A percentile compares a stretch with the other conserved stretches of the same genome.
Evolutionary conservation across 1,140 invertebrate genomes (phyloP).

Genomic region (Microplitis mediator): DNA sequence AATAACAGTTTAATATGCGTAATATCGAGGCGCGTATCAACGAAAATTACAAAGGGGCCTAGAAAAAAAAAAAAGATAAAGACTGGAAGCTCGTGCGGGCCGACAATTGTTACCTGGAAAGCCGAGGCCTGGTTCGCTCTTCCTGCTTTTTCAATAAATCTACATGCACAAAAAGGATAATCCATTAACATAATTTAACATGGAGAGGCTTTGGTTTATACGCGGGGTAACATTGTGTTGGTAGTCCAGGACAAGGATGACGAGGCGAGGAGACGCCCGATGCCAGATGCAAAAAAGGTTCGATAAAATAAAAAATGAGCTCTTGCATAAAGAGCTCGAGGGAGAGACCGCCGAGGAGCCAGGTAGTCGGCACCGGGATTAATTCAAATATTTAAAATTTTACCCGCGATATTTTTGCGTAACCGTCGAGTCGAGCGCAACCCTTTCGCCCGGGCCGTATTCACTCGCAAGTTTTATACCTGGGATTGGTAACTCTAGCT

Average conservation of each 20-base stretch:
- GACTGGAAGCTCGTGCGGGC: background rate
- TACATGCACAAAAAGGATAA: slow-evolving; percentile 53
- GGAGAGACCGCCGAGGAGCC: background rate
- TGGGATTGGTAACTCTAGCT: slow-evolving; percentile 57
- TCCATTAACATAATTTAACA: slow-evolving; percentile 66
- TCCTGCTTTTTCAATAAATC: slow-evolving; percentile 39
- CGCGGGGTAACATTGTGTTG: slow-evolving; percentile 53
- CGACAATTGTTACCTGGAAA: background rate
- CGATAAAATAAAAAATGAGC: slow-evolving; percentile 19
- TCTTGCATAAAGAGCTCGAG: background rate
- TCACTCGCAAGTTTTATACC: slow-evolving; percentile 42
- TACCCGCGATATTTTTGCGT: slow-evolving; percentile 53
- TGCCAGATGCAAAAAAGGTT: slow-evolving; percentile 61
- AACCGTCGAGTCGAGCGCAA: slow-evolving; percentile 39
- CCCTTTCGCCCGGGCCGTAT: slow-evolving; percentile 23
- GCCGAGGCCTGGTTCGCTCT: slow-evolving; percentile 11
- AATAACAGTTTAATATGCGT: slow-evolving; percentile 23
- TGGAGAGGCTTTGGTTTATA: slow-evolving; percentile 52
- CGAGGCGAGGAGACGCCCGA: background rate
- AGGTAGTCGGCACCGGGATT: slow-evolving; percentile 43
- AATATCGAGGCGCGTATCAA: slow-evolving; percentile 44
- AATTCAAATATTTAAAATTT: slow-evolving; percentile 62
- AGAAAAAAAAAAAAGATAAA: background rate
- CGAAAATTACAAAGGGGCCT: slow-evolving; percentile 36
- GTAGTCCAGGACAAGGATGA: slow-evolving; percentile 11